phyloP scores from a whole-genome alignment of 2,797 vertebrate species.

The Orientallactaga sibirica region DNA sequence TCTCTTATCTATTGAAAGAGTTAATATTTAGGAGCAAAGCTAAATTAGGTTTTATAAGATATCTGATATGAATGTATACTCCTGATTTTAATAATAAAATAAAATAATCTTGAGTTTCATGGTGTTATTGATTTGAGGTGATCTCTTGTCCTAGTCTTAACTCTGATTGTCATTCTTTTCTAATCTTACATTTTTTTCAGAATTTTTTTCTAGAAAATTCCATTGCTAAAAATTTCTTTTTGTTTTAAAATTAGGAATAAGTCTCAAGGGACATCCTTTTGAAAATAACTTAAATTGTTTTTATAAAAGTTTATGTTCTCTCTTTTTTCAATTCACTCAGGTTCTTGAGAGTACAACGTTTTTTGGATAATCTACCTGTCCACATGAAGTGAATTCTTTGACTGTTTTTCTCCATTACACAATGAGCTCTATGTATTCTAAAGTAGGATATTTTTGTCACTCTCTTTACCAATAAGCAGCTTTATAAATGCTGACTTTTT shows the following conservation, averaged over 20 bases:
- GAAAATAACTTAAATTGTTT: background rate
- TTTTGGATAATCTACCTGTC: background rate
- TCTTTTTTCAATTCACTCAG: background rate
- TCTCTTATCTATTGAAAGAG: background rate
- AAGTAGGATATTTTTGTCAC: background rate
- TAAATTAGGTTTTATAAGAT: slow-evolving; percentile 39
- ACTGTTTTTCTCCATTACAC: background rate
- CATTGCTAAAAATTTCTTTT: background rate
- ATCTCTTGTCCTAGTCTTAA: background rate
- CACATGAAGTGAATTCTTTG: background rate
- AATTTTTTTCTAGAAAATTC: background rate
- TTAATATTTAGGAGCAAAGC: background rate
- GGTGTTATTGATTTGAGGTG: background rate
- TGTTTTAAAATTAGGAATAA: background rate
- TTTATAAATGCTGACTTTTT: background rate
- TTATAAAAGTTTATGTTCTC: too few relatives aligned
- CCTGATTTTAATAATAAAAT: background rate
- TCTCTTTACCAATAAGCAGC: background rate
- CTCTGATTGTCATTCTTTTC: background rate
- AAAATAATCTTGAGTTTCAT: background rate
- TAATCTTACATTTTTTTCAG: background rate
- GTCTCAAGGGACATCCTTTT: background rate
- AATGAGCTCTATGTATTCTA: background rate
- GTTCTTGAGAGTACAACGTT: background rate
- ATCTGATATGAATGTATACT: background rate